phyloP scores from a whole-genome alignment of 1,140 invertebrate genomes.

The Mizuhopecten yessoensis region DNA sequence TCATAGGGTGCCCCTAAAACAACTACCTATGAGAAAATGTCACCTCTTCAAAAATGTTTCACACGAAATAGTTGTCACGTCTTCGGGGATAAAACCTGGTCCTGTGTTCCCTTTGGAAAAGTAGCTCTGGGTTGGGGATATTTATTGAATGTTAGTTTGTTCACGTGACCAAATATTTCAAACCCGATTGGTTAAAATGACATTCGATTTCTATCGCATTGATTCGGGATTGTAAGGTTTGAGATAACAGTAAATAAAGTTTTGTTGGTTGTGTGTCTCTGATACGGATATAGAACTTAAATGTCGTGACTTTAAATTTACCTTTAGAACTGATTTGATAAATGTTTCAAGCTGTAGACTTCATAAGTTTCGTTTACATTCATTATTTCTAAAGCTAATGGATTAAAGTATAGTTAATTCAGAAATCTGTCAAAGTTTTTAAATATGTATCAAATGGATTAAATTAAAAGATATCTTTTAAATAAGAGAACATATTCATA shows the following conservation, averaged over 20 bases:
- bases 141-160: constrained; percentile 6
- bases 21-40: constrained; percentile 17
- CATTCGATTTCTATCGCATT: neutral
- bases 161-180: neutral
- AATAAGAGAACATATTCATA: neutral
- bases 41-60: neutral
- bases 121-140: neutral
- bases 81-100: neutral
- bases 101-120: constrained; percentile 13
- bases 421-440: neutral
- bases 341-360: constrained; percentile 20
- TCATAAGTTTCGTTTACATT: neutral
- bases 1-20: constrained; percentile 10
- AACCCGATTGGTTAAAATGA: neutral
- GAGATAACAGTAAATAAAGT: neutral
- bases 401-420: constrained; percentile 24
- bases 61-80: neutral
- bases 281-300: neutral
- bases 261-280: constrained; percentile 10
- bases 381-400: neutral
- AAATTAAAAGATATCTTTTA: neutral
- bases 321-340: constrained; percentile 16
- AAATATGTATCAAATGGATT: constrained; percentile 10
- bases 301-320: constrained; percentile 26
- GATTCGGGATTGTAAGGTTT: constrained; percentile 14